phyloP scores from a whole-genome alignment of 2,113 vertebrate species.

The Procavia capensis region DNA sequence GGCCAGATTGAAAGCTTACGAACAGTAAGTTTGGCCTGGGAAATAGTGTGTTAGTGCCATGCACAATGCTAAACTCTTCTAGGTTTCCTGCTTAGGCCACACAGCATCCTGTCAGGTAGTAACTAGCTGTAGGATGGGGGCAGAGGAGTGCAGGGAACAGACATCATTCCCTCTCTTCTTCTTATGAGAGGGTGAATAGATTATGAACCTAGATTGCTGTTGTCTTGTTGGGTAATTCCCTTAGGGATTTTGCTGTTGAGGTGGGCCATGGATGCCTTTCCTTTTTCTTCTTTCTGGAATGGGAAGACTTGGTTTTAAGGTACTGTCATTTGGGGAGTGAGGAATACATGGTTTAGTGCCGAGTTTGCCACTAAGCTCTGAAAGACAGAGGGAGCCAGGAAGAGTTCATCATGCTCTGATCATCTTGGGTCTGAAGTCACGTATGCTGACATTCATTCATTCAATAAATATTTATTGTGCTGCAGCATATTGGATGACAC shows the following conservation, averaged over 20 bases:
- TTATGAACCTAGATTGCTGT: background rate
- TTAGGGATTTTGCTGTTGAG: background rate
- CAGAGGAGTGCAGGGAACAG: background rate
- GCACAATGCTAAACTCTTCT: background rate
- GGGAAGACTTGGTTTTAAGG: background rate
- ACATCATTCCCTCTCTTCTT: background rate
- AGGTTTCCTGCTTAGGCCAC: too few species aligned
- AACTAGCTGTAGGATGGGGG: background rate
- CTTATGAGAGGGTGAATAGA: background rate
- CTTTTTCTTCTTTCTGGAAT: background rate
- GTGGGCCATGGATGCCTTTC: background rate
- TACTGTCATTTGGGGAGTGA: background rate
- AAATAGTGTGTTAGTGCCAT: background rate
- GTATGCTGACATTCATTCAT: fast-evolving
- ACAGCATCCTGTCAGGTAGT: background rate
- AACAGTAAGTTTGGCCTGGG: fast-evolving
- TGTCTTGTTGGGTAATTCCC: background rate
- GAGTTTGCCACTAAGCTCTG: background rate
- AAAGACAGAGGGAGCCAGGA: background rate
- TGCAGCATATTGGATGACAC: too few species aligned
- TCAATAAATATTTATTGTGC: background rate
- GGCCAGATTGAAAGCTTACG: background rate
- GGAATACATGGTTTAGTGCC: background rate
- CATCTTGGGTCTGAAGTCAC: background rate
- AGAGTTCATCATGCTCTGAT: background rate